Conservation (phyloP, 2,888 invertebrate genomes). For the Eubasilissa splendida region DNA sequence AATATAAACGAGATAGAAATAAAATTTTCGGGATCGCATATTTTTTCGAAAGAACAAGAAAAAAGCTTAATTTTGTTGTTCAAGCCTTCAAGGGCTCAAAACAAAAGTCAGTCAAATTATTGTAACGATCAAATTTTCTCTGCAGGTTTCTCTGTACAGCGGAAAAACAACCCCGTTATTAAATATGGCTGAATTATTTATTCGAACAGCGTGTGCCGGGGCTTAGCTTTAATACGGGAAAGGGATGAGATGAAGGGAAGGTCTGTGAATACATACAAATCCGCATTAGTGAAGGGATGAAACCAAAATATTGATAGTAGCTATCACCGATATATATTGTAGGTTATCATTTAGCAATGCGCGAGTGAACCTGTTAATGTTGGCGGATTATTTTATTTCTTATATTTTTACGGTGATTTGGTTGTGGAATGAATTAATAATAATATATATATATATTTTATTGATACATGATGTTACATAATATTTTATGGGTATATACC, state of each 20-base stretch:
- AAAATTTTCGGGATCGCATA: too few species aligned
- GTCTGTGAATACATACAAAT: slow-evolving; percentile 30
- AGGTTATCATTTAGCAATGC: slow-evolving; percentile 31
- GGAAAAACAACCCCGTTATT: slow-evolving; percentile 24
- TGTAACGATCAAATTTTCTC: slow-evolving; percentile 27
- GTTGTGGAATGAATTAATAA: too few species aligned
- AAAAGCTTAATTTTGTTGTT: too few species aligned
- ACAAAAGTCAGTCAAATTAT: too few species aligned
- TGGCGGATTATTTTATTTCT: background rate
- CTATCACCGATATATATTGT: slow-evolving; percentile 20
- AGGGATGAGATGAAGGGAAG: background rate
- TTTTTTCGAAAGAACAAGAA: too few species aligned
- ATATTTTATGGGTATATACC: too few species aligned
- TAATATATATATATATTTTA: too few species aligned
- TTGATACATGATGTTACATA: too few species aligned
- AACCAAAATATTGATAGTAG: slow-evolving; percentile 36
- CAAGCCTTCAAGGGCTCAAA: too few species aligned
- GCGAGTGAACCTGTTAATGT: background rate
- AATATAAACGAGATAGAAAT: too few species aligned
- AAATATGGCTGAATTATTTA: slow-evolving; percentile 40
- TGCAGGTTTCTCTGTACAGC: background rate
- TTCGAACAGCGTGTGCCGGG: slow-evolving; percentile 21
- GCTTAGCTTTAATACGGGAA: slow-evolving; percentile 21
- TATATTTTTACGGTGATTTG: too few species aligned
- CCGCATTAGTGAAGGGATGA: slow-evolving; percentile 29